Percentiles rank a stretch among this genome's conserved stretches.
Conservation (phyloP, 2,113 vertebrate species). For the Crotalus horridus region DNA sequence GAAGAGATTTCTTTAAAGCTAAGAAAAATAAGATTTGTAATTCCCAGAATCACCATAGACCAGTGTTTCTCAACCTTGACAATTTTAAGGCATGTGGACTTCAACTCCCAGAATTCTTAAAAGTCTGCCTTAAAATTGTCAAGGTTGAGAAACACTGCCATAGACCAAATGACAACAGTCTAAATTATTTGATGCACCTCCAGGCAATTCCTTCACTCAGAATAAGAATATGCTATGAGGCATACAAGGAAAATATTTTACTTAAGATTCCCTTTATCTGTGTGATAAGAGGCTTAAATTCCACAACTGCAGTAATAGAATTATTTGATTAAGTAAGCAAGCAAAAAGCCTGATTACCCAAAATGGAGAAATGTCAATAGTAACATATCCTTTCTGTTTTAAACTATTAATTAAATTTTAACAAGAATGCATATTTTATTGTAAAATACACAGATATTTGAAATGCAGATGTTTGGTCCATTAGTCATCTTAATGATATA, state of each 20-base stretch:
- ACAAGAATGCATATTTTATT: not conserved
- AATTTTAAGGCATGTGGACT: too few relatives aligned
- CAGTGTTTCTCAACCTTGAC: too few relatives aligned
- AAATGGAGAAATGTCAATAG: not conserved
- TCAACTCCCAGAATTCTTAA: too few relatives aligned
- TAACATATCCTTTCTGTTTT: not conserved
- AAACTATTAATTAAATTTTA: not conserved
- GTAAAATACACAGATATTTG: not conserved
- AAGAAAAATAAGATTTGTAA: not conserved
- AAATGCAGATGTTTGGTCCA: not conserved
- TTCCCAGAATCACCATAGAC: not conserved
- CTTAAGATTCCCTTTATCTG: not conserved
- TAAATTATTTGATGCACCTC: not conserved
- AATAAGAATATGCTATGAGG: not conserved
- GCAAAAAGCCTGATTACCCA: not conserved
- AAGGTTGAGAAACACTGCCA: too few relatives aligned
- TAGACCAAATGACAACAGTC: not conserved
- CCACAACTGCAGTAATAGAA: not conserved
- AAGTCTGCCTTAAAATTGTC: too few relatives aligned
- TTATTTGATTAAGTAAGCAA: constrained; percentile 6
- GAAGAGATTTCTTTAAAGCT: not conserved
- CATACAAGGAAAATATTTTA: not conserved
- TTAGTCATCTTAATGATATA: not conserved
- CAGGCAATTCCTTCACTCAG: not conserved
- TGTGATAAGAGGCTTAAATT: not conserved